A percentile compares a stretch with the other conserved stretches of the same genome.
phyloP scores from a whole-genome alignment of 1,140 invertebrate species.

The Pachypsylla venusta region DNA sequence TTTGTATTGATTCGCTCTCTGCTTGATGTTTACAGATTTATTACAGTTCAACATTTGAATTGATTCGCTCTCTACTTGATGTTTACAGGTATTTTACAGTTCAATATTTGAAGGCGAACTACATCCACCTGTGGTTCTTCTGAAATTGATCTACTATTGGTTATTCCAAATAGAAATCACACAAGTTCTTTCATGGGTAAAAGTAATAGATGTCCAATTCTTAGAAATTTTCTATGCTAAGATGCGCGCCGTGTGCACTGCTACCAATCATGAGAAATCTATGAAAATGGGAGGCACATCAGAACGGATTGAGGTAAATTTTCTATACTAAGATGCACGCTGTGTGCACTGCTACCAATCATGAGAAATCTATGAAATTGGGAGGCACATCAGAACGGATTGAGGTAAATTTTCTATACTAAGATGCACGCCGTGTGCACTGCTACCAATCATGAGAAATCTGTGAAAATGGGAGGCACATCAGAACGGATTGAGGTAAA shows the following conservation, averaged over 20 bases:
- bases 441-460: constrained; percentile 55
- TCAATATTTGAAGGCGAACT: constrained; percentile 72
- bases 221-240: constrained; percentile 52
- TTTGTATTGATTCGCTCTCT: too few species aligned
- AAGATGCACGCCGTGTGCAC: constrained; percentile 62
- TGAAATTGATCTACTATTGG: constrained; percentile 82
- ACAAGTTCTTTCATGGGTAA: constrained; percentile 76
- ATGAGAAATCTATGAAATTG: constrained; percentile 50
- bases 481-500: constrained; percentile 43
- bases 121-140: constrained; percentile 49
- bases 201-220: constrained; percentile 57
- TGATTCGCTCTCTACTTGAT: too few species aligned
- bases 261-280: background rate
- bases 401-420: constrained; percentile 60
- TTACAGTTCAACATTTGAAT: too few species aligned
- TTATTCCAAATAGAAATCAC: constrained; percentile 71
- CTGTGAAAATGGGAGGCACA: constrained; percentile 48
- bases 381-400: constrained; percentile 49
- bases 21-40: too few species aligned
- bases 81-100: constrained; percentile 46
- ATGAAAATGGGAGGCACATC: background rate
- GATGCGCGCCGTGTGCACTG: background rate
- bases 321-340: constrained; percentile 52
- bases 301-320: constrained; percentile 2
- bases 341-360: constrained; percentile 57